Evolutionary conservation across 1,140 invertebrate genomes (phyloP), one percentile per base, ranked within the genome.

Genomic region (Epicauta chinensis): DNA sequence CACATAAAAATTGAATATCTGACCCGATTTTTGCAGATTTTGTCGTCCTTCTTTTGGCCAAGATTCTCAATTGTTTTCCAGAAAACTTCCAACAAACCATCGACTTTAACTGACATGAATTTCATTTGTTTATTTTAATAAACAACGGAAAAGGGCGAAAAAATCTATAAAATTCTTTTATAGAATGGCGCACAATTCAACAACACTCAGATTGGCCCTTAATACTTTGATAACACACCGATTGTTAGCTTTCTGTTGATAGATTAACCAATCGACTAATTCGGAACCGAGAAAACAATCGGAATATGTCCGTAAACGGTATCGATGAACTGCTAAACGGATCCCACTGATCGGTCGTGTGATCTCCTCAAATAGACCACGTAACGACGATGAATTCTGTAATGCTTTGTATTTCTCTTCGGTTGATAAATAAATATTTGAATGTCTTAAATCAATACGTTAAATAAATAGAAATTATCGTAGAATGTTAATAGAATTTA

Each of bases 221-320:
- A n/a, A n/a, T n/a, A n/a, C n/a, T n/a, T n/a, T n/a, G 23, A 23
- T 23, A 1, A 23, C 7, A 71, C 71, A 78, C 69, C 75, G 67
- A 13, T 53, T 67, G 48, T 64, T 70, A 16, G 82, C 82, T 70
- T 85, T 86, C 60, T 84, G 81, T 61, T 85, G 81, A 45, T 73
- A 71, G 40, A 89, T 76, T 36, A 90, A 73, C 87, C 87, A 91
- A 61, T 89, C 84, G 4, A 90, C 84, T 14, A 90, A 66, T 62
- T 87, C 81, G 42, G 76, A 82, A 10, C 86, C 87, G 23, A 81
- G 66, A 61, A 88, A 82, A 63, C 84, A 85, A 53, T 79, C 78
- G 34, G 78, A 71, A 64, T 82, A 83, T 47, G 77, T 85, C 63
- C 82, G 77, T 9, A 86, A 67, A 49, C 81, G 73, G 60, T 85